Conservation (phyloP, 2,797 vertebrate genomes). For the Rachycentron canadum region DNA sequence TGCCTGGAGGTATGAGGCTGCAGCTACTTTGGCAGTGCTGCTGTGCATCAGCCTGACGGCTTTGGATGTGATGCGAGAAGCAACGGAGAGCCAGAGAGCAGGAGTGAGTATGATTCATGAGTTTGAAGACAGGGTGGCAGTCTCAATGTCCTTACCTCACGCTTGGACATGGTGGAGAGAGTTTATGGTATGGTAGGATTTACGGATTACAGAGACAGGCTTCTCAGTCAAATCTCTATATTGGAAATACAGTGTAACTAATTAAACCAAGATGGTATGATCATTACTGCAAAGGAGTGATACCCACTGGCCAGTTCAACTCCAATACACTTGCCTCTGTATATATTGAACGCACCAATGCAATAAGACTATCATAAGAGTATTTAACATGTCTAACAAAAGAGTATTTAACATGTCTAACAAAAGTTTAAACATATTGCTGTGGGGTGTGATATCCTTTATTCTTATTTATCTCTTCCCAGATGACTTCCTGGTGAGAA, state of each 20-base stretch:
- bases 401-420: no score
- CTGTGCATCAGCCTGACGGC: background rate
- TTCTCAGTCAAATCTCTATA: no score
- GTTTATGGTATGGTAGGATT: background rate
- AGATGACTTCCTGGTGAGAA: background rate
- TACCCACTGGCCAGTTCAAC: background rate
- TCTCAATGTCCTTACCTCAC: background rate
- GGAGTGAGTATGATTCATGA: background rate
- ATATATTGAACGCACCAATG: background rate
- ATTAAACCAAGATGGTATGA: background rate
- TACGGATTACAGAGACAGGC: background rate
- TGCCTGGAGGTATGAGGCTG: conserved; percentile 36
- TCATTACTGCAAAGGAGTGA: no score
- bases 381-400: background rate
- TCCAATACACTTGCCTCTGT: background rate
- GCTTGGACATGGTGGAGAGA: background rate
- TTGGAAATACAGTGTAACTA: no score
- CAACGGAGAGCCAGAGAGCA: background rate
- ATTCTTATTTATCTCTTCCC: background rate
- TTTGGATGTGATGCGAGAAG: conserved; percentile 26
- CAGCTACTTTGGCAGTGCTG: conserved; percentile 22
- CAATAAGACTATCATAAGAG: background rate
- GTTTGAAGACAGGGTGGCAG: background rate
- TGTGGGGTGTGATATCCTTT: background rate
- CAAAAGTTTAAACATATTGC: background rate